Conservation (phyloP, 1,140 invertebrate species). For the Bradynema listronoti region DNA sequence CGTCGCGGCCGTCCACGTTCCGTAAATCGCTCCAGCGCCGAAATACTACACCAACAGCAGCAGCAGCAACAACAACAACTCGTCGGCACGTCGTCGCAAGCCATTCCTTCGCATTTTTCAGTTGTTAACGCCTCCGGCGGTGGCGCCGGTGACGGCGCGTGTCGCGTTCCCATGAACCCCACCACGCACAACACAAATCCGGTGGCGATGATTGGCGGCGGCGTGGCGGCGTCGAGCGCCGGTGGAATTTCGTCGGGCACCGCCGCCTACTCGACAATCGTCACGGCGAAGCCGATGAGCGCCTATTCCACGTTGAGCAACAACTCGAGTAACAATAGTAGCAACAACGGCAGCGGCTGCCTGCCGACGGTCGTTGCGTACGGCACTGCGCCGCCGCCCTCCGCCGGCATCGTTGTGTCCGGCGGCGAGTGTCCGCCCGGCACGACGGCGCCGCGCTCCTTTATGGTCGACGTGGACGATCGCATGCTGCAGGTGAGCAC, state of each 20-base stretch:
- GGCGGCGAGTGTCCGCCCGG: background rate
- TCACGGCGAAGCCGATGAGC: background rate
- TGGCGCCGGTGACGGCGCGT: too few relatives aligned
- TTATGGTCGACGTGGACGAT: constrained; percentile 18
- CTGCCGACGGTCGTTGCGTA: background rate
- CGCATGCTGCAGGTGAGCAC: constrained; percentile 8
- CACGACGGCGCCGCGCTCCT: background rate
- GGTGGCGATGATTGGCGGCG: too few relatives aligned
- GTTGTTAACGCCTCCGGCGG: too few relatives aligned
- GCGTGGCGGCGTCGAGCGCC: too few relatives aligned
- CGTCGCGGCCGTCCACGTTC: background rate
- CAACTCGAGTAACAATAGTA: background rate
- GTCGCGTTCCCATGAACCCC: too few relatives aligned
- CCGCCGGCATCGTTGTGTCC: background rate
- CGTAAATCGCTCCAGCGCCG: background rate
- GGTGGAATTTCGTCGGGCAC: too few relatives aligned
- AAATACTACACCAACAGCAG: background rate
- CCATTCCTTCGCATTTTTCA: too few relatives aligned
- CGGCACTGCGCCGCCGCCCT: background rate
- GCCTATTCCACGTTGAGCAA: background rate
- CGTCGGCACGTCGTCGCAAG: too few relatives aligned
- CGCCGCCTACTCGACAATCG: too few relatives aligned
- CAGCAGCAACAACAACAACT: too few relatives aligned
- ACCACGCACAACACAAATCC: too few relatives aligned
- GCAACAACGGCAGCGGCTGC: background rate